Base-by-base conservation (phyloP, 1,140 invertebrate species). In the Drosophila repleta region DNA sequence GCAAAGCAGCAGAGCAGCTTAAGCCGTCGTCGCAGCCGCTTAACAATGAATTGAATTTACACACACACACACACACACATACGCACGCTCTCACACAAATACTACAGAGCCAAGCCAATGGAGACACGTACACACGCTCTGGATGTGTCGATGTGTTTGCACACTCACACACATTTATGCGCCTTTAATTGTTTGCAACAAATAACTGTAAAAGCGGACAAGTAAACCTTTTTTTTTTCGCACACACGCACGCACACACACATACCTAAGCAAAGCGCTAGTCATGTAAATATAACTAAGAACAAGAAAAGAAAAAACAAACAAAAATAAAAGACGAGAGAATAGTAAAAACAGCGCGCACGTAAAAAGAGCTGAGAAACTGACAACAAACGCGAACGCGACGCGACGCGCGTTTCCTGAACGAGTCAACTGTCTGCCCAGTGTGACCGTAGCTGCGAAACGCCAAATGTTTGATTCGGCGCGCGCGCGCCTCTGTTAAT, bases 351-450 rank as follows among this genome's bases (percentile, higher is more conserved):
- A 51, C 63, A 63, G 62, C 52, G 70, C 67, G 52, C 56, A 61
- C 63, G 57, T 61, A 74, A 48, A 61, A 74, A 66, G 46, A 52
- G 35, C 52, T 35, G 18, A 55, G 64, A 60, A 72, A 74, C 65
- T 79, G 76, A 70, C 58, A 83, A 84, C 70, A 82, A 82, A 70
- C 60, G 45, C 67, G 37, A 65, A 71, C 69, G 79, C 80, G 80
- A 82, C 76, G 80, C 75, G 75, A 82, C 78, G 82, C 83, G 78
- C 71, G 60, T 55, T 79, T 79, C 79, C 60, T 65, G 56, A 83
- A 79, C 79, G 68, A 83, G 55, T 67, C 62, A 64, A 63, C 65
- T 69, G 39, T 71, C 56, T 48, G 37, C 63, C n/a, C n/a, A 61
- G 69, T 76, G 73, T 67, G 63, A 53, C 69, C 69, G 55, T 72